Base-by-base conservation (phyloP, 2,113 vertebrate genomes). In the Pyxicephalus adspersus region DNA sequence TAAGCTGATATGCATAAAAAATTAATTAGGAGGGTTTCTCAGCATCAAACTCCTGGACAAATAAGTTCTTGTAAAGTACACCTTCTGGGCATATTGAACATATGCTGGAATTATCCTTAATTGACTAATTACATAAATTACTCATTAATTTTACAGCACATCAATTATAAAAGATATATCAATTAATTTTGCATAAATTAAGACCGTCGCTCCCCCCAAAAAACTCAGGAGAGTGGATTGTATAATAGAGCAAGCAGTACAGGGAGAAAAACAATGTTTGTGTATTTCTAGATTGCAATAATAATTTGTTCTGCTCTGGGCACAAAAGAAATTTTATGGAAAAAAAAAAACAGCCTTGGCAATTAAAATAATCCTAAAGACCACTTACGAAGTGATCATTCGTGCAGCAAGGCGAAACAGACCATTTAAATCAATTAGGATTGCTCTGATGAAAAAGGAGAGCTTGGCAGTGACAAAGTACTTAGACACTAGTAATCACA, bases 101-200 rank as follows among this genome's bases (percentile, higher is more conserved):
- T 99, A 99, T 98, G 97, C 96, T 96, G 94, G 96, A 98, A 98
- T 99, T 99, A 99, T 96, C 96, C 96, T 98, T 99, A 99, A 99
- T 99, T 98, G 98, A 99, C 98, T 99, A 99, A 99, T 99, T 99
- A 99, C 98, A 99, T 99, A 99, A 99, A 99, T 99, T 99, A 99
- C 97, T 98, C 98, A 98, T 99, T 99, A 99, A 98, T 98, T 99
- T 98, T 99, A 99, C 96, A 99, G 96, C 98, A 99, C 98, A 99
- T 99, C 98, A 99, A 99, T 99, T 99, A 99, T 98, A 99, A 98
- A 96, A 98, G 96, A 99, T 98, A 98, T 98, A 99, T 99, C 98
- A 99, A 99, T 99, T 99, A 99, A 99, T 99, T 99, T 99, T 96
- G 98, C 97, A 99, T 99, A 99, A 98, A 99, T 99, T 99, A 99